Conservation (phyloP, 2,888 invertebrate species). For the Mantis religiosa region DNA sequence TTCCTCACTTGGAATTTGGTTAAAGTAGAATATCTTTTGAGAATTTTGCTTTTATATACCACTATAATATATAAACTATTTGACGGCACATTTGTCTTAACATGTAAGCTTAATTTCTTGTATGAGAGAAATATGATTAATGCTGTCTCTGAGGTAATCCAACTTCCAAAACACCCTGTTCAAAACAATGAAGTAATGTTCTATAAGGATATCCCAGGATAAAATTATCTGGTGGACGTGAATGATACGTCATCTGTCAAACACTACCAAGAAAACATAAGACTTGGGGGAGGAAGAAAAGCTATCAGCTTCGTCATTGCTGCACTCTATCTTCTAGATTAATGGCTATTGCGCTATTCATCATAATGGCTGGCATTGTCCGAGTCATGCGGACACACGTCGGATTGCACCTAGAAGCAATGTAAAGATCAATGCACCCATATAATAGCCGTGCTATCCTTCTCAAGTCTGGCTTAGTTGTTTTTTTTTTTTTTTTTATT, state of each 20-base stretch:
- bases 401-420: background rate
- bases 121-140: too few relatives aligned
- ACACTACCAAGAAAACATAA: background rate
- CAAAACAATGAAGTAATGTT: background rate
- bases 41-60: too few relatives aligned
- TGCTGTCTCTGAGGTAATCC: background rate
- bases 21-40: too few relatives aligned
- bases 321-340: constrained; percentile 10
- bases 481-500: too few relatives aligned
- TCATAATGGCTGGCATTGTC: background rate
- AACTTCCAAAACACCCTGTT: background rate
- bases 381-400: background rate
- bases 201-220: background rate
- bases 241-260: constrained; percentile 9
- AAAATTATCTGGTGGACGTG: background rate
- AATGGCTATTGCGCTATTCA: constrained; percentile 13
- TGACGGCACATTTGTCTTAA: too few relatives aligned
- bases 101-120: too few relatives aligned
- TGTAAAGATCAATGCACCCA: background rate
- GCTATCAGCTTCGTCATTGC: background rate
- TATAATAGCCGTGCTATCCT: too few relatives aligned
- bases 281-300: background rate
- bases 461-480: too few relatives aligned
- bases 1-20: too few relatives aligned
- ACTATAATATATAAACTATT: too few relatives aligned